Evolutionary conservation across 2,113 vertebrate species (phyloP).

Genomic region (Upupa epops): DNA sequence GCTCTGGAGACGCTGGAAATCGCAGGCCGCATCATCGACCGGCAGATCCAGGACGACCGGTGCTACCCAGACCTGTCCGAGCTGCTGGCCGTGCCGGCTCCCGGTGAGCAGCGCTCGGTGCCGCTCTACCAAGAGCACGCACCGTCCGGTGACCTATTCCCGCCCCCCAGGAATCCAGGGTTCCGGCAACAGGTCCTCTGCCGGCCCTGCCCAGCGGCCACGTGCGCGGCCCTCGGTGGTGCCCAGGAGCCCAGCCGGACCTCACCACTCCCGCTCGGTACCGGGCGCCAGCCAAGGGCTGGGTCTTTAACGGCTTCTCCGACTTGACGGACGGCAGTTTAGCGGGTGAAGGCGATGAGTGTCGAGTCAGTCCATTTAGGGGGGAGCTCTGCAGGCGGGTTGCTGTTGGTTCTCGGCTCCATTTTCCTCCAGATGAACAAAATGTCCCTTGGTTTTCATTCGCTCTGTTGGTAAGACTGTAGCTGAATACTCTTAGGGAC

Average conservation of each 20-base stretch:
- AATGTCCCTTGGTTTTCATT: accelerated
- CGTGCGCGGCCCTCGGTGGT: background rate
- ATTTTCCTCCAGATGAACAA: accelerated
- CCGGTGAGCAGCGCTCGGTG: conserved; percentile 75
- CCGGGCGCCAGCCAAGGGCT: background rate
- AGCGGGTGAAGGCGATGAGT: accelerated
- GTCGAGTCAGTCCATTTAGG: accelerated
- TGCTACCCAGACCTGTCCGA: conserved; percentile 92
- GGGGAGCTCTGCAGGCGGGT: accelerated
- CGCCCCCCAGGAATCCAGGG: no score
- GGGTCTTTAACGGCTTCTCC: no score
- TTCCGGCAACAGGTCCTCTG: background rate
- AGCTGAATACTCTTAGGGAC: accelerated
- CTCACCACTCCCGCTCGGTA: no score
- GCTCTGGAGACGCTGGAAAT: conserved; percentile 86
- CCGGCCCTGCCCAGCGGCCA: no score
- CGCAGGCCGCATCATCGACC: conserved; percentile 86
- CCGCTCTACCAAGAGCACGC: no score
- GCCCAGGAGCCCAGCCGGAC: no score
- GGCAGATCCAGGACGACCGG: conserved; percentile 89
- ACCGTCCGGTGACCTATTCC: no score
- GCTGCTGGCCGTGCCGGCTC: conserved; percentile 86
- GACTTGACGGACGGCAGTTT: no score
- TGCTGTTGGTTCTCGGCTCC: accelerated
- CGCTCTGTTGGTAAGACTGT: accelerated